Evolutionary conservation across 2,888 invertebrate species (phyloP), one percentile per base, ranked within the genome.

Genomic region (Ophion slaviceki): DNA sequence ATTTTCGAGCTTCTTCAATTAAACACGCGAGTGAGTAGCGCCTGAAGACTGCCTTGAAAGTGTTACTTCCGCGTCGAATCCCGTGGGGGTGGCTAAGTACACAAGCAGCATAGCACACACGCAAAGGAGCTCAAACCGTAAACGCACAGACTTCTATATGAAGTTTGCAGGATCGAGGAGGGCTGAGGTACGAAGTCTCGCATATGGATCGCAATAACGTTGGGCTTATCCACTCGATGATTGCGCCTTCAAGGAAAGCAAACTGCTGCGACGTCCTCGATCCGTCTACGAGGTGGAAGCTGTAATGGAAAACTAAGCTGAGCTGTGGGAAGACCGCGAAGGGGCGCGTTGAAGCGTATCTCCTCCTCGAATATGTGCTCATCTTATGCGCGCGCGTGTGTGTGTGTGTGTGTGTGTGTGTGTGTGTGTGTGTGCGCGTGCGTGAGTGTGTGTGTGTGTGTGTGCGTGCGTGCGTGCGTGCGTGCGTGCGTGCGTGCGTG

Each of bases 281-380:
- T 71, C 80, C 64, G 67, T 78, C 77, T 62, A 78, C 66, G 74
- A 86, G 76, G 81, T 81, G 84, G 79, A 79, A 77, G 86, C 83
- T 89, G 86, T 87, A 84, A 88, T 85, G 88, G 89, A 88, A 89
- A 90, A 88, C 87, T 90, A 82, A 89, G 88, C 88, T 79, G 74
- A 66, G 28, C 71, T 86, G 82, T 85, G 80, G 78, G 72, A 77
- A 47, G 47, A 28, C 66, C 75, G 57, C 45, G 70, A 11, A 28
- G 57, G 53, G 17, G 61, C 70, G 57, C 67, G 75, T 79, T 20
- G 57, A 59, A 82, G 78, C 78, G 74, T 62, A 70, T 75, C 47
- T 62, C 67, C 61, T 40, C 24, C 17, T 53, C 11, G 53, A 53
- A 53, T 53, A 1, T 53, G 53, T 53, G 17, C 53, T 14, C 17